Evolutionary conservation across 2,888 invertebrate species (phyloP).

Genomic region (Criorhina ranunculi): DNA sequence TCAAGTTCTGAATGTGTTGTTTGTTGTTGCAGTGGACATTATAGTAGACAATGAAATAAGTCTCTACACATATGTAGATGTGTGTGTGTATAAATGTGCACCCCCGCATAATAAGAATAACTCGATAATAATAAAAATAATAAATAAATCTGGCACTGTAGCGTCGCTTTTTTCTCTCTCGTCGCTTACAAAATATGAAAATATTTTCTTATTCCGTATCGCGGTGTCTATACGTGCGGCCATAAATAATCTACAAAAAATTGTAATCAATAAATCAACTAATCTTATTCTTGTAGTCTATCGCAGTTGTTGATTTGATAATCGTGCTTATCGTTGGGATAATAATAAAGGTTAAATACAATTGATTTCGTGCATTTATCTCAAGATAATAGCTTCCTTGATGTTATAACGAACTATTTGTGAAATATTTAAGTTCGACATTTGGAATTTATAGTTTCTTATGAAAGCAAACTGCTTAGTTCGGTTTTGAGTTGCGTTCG

Average conservation of each 20-base stretch:
- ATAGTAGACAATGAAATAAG: background rate
- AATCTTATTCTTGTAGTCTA: no score
- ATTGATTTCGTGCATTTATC: slow-evolving; percentile 1
- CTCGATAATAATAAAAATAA: background rate
- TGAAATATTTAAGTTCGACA: background rate
- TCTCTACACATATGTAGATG: background rate
- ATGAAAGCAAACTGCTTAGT: slow-evolving; percentile 9
- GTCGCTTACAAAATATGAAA: background rate
- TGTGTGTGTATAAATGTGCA: background rate
- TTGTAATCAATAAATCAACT: slow-evolving; percentile 2
- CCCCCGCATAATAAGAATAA: slow-evolving; percentile 28
- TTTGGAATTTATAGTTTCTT: slow-evolving; percentile 16
- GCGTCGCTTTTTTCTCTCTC: slow-evolving; percentile 13
- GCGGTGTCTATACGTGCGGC: background rate
- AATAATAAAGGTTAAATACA: slow-evolving; percentile 12
- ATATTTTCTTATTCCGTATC: background rate
- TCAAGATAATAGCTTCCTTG: background rate
- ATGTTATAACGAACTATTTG: background rate
- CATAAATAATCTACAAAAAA: background rate
- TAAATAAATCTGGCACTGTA: slow-evolving; percentile 11
- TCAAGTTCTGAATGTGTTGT: background rate
- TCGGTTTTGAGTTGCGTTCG: slow-evolving; percentile 9
- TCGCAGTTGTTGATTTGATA: background rate
- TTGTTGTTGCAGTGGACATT: background rate
- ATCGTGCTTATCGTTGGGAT: slow-evolving; percentile 20